A percentile compares a stretch with the other conserved stretches of the same genome.
Conservation (phyloP, 1,140 invertebrate species). For the Carcinoscorpius rotundicauda region DNA sequence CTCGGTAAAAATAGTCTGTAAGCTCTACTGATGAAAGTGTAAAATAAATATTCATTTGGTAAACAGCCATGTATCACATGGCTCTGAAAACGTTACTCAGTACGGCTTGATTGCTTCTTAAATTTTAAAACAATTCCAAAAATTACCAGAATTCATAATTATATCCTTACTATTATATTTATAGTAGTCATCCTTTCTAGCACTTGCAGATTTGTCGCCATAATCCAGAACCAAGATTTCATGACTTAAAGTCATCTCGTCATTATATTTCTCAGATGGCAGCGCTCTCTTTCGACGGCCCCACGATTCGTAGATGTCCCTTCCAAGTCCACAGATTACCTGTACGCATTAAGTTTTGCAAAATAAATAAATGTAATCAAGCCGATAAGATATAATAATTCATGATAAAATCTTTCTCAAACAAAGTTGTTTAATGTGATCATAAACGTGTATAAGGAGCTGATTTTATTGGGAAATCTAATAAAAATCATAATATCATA, state of each 20-base stretch:
- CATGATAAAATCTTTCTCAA: too few species aligned
- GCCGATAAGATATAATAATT: too few species aligned
- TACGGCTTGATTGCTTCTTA: background rate
- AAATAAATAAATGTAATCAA: too few species aligned
- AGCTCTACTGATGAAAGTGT: background rate
- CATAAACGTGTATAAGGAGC: too few species aligned
- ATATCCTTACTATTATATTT: background rate
- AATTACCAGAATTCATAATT: background rate
- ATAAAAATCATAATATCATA: too few species aligned
- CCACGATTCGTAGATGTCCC: constrained; percentile 76
- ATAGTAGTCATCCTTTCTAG: constrained; percentile 12
- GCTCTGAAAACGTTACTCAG: background rate
- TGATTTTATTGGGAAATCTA: too few species aligned
- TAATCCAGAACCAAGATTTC: constrained; percentile 85
- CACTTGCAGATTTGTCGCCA: constrained; percentile 57
- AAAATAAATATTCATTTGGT: background rate
- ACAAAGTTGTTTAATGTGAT: too few species aligned
- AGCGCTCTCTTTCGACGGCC: constrained; percentile 69
- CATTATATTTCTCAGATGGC: constrained; percentile 42
- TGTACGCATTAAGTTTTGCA: constrained; percentile 14
- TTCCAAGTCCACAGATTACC: constrained; percentile 60
- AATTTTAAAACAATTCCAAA: background rate
- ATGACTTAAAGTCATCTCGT: constrained; percentile 85
- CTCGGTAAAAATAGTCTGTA: too few species aligned
- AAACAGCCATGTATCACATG: background rate